Evolutionary conservation across 2,888 invertebrate species (phyloP).

Genomic region (Bellardia pandia): DNA sequence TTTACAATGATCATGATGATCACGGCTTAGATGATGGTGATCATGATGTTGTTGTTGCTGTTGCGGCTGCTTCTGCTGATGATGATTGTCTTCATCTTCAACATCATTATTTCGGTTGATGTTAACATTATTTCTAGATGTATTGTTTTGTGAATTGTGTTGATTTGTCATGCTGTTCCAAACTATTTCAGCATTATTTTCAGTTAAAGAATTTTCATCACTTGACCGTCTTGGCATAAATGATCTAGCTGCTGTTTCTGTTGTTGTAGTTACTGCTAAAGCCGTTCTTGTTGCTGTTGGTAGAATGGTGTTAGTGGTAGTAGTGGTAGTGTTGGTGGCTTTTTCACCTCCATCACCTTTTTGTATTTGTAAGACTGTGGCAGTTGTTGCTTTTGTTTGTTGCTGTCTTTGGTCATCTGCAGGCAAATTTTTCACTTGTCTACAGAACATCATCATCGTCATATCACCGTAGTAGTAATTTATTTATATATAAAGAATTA

Average conservation of each 20-base stretch:
- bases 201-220: slow-evolving; percentile 69
- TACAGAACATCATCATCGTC: slow-evolving; percentile 75
- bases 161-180: slow-evolving; percentile 76
- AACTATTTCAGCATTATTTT: slow-evolving; percentile 66
- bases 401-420: slow-evolving; percentile 72
- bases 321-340: slow-evolving; percentile 54
- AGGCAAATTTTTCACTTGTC: slow-evolving; percentile 75
- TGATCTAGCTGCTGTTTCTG: slow-evolving; percentile 61
- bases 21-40: slow-evolving; percentile 42
- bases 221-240: slow-evolving; percentile 63
- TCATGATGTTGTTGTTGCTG: slow-evolving; percentile 1
- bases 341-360: slow-evolving; percentile 72
- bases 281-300: slow-evolving; percentile 42
- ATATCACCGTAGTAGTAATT: slow-evolving; percentile 65
- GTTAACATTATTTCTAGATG: slow-evolving; percentile 68
- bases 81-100: slow-evolving; percentile 37
- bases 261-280: slow-evolving; percentile 48
- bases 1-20: slow-evolving; percentile 63
- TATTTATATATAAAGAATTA: slow-evolving; percentile 33
- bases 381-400: slow-evolving; percentile 57
- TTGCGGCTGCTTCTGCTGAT: slow-evolving; percentile 19
- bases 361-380: slow-evolving; percentile 31
- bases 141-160: slow-evolving; percentile 70
- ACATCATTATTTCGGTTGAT: slow-evolving; percentile 53
- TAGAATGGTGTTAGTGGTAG: slow-evolving; percentile 3